phyloP scores from a whole-genome alignment of 2,888 invertebrate genomes.

The Anoplius nigerrimus region DNA sequence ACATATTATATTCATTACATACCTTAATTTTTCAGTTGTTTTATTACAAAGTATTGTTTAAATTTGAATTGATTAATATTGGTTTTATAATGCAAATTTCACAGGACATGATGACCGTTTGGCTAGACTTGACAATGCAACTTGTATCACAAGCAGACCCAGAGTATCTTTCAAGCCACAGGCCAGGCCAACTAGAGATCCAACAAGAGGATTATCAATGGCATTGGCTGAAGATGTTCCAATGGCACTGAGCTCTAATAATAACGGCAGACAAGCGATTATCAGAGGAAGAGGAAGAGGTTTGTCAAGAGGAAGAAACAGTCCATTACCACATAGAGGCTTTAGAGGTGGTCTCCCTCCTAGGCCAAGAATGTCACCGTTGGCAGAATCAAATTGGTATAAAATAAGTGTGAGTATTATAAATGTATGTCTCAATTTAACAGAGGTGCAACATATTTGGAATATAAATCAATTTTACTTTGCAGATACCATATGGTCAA shows the following conservation, averaged over 20 bases:
- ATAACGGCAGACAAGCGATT: constrained; percentile 55
- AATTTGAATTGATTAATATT: neutral
- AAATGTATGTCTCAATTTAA: neutral
- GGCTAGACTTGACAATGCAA: constrained; percentile 36
- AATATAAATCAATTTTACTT: constrained; percentile 23
- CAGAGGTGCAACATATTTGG: neutral
- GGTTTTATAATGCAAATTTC: neutral
- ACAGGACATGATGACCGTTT: constrained; percentile 64
- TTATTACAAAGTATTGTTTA: too few relatives aligned
- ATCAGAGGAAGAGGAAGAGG: constrained; percentile 52
- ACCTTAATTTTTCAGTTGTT: too few relatives aligned
- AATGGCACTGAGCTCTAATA: constrained; percentile 61
- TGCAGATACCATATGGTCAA: constrained; percentile 81
- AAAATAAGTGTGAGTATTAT: constrained; percentile 79
- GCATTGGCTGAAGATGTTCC: constrained; percentile 65
- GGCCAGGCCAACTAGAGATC: constrained; percentile 38
- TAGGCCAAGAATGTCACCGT: constrained; percentile 25
- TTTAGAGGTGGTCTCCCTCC: constrained; percentile 37
- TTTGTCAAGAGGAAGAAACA: constrained; percentile 58
- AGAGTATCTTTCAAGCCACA: constrained; percentile 67
- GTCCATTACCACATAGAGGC: constrained; percentile 59
- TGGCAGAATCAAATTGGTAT: constrained; percentile 80
- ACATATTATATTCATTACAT: too few relatives aligned
- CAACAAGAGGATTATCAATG: constrained; percentile 33
- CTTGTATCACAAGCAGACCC: constrained; percentile 46